These are phyloP conservation scores for Spodoptera exigua DNA, from an alignment of 2,888 invertebrate genomes.

Conservation along the genomic window DNA sequence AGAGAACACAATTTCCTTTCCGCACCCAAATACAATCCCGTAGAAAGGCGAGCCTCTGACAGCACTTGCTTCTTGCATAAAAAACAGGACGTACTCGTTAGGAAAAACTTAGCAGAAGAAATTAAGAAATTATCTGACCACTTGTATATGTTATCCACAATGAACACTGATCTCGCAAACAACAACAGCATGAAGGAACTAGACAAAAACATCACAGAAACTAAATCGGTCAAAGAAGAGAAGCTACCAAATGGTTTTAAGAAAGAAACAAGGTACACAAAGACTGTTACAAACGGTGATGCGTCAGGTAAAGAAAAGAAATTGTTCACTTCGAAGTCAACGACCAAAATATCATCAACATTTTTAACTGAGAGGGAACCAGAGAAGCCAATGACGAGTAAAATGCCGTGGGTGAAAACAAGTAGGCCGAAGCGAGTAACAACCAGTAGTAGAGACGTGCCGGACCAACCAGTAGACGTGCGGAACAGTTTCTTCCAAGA, in stretches of 20 bases:
- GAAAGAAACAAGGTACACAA: slow-evolving; percentile 75
- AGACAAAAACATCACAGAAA: slow-evolving; percentile 81
- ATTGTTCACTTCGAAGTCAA: slow-evolving; percentile 81
- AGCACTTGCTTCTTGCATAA: slow-evolving; percentile 91
- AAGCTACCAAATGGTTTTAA: slow-evolving; percentile 79
- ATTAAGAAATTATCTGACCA: slow-evolving; percentile 95
- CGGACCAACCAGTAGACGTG: slow-evolving; percentile 90
- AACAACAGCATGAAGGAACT: slow-evolving; percentile 81
- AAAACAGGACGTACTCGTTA: slow-evolving; percentile 90
- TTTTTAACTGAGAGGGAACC: slow-evolving; percentile 80
- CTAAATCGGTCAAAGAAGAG: slow-evolving; percentile 75
- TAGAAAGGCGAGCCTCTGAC: slow-evolving; percentile 94
- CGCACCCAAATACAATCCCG: slow-evolving; percentile 82
- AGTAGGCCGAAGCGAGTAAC: slow-evolving; percentile 90
- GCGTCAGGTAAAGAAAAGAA: slow-evolving; percentile 73
- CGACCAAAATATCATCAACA: slow-evolving; percentile 78
- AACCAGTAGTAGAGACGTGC: slow-evolving; percentile 92
- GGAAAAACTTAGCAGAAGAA: slow-evolving; percentile 94
- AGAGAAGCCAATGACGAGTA: slow-evolving; percentile 85
- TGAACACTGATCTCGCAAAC: slow-evolving; percentile 89
- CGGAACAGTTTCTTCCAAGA: slow-evolving; percentile 88
- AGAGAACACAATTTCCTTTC: slow-evolving; percentile 72
- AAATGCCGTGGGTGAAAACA: slow-evolving; percentile 88
- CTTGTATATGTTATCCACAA: slow-evolving; percentile 92
- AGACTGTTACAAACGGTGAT: slow-evolving; percentile 78